These are phyloP conservation scores for Peromyscus attwateri DNA, from an alignment of 2,797 vertebrate genomes.

Conservation along the genomic window DNA sequence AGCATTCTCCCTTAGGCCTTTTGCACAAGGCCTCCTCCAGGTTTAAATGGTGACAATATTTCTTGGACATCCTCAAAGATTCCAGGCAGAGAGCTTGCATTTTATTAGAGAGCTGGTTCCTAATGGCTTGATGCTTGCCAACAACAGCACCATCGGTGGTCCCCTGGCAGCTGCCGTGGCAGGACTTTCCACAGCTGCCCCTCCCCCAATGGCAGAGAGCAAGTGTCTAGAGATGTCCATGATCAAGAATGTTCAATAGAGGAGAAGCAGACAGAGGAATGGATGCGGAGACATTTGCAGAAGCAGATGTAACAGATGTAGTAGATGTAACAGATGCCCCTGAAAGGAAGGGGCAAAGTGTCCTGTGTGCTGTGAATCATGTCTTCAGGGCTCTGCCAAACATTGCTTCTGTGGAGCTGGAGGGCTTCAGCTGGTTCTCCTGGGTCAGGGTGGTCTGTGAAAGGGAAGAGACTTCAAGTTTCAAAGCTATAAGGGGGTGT, in stretches of 20 bases:
- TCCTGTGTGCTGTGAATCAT: background rate
- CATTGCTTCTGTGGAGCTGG: background rate
- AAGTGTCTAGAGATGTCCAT: background rate
- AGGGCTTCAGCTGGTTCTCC: background rate
- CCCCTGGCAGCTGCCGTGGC: background rate
- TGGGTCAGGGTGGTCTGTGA: slow-evolving; percentile 66
- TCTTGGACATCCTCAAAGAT: slow-evolving; percentile 11
- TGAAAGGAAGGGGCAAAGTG: slow-evolving; percentile 13
- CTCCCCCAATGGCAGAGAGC: background rate
- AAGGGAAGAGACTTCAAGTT: background rate
- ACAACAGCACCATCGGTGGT: background rate
- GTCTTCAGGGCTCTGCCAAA: background rate
- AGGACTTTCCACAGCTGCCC: background rate
- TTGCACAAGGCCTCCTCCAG: background rate
- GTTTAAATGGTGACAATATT: slow-evolving; percentile 5
- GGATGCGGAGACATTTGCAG: background rate
- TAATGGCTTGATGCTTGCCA: background rate
- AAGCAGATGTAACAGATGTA: slow-evolving; percentile 15
- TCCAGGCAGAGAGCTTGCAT: slow-evolving; percentile 11
- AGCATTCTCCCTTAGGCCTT: background rate
- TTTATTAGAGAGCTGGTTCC: slow-evolving; percentile 14
- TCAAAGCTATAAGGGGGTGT: background rate
- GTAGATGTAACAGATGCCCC: background rate
- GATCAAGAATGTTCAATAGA: background rate
- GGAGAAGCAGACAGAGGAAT: background rate